These are phyloP conservation scores for Coptotermes formosanus DNA, from an alignment of 1,140 invertebrate genomes.

Conservation along the genomic window DNA sequence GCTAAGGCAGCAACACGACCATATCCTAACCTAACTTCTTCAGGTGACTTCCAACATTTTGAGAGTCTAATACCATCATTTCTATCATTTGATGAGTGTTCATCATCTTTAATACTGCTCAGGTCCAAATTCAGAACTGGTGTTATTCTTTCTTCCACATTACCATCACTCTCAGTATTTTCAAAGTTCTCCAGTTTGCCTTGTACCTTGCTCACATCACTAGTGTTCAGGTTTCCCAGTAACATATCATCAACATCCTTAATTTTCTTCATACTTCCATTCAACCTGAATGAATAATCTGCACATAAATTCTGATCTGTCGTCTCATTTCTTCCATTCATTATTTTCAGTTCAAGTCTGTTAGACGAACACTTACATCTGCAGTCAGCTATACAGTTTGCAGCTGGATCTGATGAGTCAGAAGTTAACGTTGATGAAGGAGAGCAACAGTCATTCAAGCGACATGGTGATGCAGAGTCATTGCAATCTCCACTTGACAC, in stretches of 20 bases:
- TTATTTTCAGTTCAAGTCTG: neutral
- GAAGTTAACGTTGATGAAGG: neutral
- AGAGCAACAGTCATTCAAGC: constrained; percentile 10
- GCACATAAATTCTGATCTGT: neutral
- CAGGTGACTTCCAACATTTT: constrained; percentile 62
- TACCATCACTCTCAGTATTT: neutral
- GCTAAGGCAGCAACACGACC: constrained; percentile 60
- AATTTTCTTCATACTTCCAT: neutral
- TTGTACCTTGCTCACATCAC: neutral
- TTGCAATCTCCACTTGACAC: constrained; percentile 25
- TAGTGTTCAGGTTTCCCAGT: constrained; percentile 6
- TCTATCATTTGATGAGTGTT: neutral
- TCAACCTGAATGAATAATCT: neutral
- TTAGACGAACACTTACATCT: neutral
- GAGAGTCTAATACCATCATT: constrained; percentile 24
- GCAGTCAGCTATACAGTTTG: neutral
- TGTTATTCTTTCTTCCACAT: constrained; percentile 38
- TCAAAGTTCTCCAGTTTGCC: neutral
- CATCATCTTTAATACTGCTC: constrained; percentile 42
- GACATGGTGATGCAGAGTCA: constrained; percentile 6
- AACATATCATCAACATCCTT: constrained; percentile 22
- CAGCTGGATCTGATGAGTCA: constrained; percentile 20
- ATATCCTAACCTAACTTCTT: constrained; percentile 58
- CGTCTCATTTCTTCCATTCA: neutral
- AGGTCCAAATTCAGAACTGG: constrained; percentile 47